Evolutionary conservation across 2,797 vertebrate species (phyloP), one percentile per base, ranked within the genome.

Genomic region (Aplochiton taeniatus): DNA sequence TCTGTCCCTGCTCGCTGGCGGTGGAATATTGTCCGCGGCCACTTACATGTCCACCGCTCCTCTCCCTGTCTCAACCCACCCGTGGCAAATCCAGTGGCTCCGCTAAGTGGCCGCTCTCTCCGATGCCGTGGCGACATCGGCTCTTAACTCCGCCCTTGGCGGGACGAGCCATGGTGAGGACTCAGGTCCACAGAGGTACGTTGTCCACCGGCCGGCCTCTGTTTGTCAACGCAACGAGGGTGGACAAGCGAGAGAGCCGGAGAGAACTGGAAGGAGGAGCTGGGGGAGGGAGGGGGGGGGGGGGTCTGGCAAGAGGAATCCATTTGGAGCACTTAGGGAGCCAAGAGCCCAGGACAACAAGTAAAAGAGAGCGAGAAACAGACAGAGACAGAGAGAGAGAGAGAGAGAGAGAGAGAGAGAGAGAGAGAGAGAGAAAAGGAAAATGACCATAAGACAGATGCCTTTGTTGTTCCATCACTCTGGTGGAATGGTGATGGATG

Each of bases 291-390:
- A 41, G 65, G n/a, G 12, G 31, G 59, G 20, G 17, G 42, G 44
- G 11, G 67, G 58, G 13, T 11, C 66, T 84, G 83, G 81, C 84
- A 87, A 62, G 76, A 79, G 64, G 61, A 81, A 85, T 84, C 83
- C 75, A 90, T 90, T 90, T 87, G 73, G 73, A 85, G 79, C 78
- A 85, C 85, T 89, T 88, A 85, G 79, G 68, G 76, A 77, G 80
- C 83, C 75, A 83, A 81, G 76, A 81, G 76, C 68, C 72, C 59
- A 69, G 64, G 67, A 69, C 71, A 79, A 83, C 66, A 70, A 76
- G 60, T 79, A 79, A 78, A 70, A 75, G 68, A 78, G 61, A 75
- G 8, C 16, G 8, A 42, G 17, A 58, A 1, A 42, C 18, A 57
- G 1, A 31, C 31, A 31, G 3, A 31, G 31, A 31, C 3, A 2